phyloP scores from a whole-genome alignment of 2,113 vertebrate species.

The Pipra filicauda region DNA sequence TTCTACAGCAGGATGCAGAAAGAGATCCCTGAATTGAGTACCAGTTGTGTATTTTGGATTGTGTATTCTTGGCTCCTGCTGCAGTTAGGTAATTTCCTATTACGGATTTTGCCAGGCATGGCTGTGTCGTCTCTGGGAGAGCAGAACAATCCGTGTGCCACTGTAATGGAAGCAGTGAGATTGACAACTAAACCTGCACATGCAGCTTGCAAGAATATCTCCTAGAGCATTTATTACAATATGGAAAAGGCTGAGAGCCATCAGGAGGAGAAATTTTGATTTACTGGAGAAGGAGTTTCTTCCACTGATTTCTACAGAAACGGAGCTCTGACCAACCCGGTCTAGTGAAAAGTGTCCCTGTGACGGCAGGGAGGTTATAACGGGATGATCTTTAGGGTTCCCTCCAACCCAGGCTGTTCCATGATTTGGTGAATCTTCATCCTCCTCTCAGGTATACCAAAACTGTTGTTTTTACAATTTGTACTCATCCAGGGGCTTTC shows the following conservation, averaged over 20 bases:
- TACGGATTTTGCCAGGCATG: rapidly evolving
- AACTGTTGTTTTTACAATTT: neutral
- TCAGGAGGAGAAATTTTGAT: neutral
- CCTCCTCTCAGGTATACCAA: neutral
- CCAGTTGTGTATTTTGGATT: neutral
- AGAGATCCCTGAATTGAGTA: neutral
- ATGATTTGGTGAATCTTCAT: neutral
- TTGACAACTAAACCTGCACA: neutral
- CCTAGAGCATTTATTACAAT: neutral
- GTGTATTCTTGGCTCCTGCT: neutral
- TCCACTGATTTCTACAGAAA: neutral
- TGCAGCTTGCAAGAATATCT: neutral
- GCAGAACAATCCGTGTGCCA: neutral
- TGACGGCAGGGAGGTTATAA: neutral
- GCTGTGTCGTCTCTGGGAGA: neutral
- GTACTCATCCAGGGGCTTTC: neutral
- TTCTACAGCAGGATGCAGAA: neutral
- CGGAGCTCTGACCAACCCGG: neutral
- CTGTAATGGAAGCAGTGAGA: neutral
- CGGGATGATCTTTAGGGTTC: neutral
- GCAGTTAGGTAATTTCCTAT: neutral
- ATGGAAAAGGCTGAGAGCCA: neutral
- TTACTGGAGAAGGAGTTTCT: neutral
- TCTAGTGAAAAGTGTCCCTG: neutral
- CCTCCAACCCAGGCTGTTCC: neutral